A percentile compares a stretch with the other conserved stretches of the same genome.
These are phyloP conservation scores for Magallana angulata DNA, from an alignment of 1,140 invertebrate genomes.

Conservation along the genomic window DNA sequence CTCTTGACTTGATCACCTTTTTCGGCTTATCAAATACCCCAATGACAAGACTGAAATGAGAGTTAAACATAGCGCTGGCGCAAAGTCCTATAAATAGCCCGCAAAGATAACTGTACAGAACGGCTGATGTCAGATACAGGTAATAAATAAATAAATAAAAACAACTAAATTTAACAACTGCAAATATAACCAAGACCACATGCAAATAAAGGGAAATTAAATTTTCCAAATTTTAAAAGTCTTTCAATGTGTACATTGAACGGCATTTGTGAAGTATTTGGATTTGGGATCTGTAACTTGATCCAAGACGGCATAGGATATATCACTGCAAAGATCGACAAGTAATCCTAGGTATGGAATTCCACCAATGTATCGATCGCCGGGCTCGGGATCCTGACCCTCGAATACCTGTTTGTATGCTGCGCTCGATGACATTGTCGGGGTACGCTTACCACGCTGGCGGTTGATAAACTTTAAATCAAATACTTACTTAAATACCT, in stretches of 20 bases:
- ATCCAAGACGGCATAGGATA: background rate
- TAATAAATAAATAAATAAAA: conserved; percentile 17
- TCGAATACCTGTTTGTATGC: conserved; percentile 19
- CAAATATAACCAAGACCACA: background rate
- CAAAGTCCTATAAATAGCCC: background rate
- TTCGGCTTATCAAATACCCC: conserved; percentile 21
- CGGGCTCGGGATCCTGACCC: background rate
- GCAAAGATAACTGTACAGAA: background rate
- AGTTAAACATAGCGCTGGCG: background rate
- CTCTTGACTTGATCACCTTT: conserved; percentile 3
- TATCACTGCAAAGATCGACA: conserved; percentile 23
- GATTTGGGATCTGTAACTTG: background rate
- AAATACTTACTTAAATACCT: conserved; percentile 32
- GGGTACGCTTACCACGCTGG: background rate
- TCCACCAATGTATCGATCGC: conserved; percentile 34
- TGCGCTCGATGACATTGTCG: conserved; percentile 7
- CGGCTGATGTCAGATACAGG: background rate
- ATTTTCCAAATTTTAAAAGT: conserved; percentile 32
- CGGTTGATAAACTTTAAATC: conserved; percentile 34
- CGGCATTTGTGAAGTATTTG: background rate
- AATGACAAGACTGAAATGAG: background rate
- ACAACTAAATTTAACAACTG: background rate
- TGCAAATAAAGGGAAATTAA: background rate
- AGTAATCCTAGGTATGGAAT: conserved; percentile 29
- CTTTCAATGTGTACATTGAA: background rate